Evolutionary conservation across 92 coral and sea anemone genomes (phyloP).

Genomic region (Zoanthus sansibaricus): DNA sequence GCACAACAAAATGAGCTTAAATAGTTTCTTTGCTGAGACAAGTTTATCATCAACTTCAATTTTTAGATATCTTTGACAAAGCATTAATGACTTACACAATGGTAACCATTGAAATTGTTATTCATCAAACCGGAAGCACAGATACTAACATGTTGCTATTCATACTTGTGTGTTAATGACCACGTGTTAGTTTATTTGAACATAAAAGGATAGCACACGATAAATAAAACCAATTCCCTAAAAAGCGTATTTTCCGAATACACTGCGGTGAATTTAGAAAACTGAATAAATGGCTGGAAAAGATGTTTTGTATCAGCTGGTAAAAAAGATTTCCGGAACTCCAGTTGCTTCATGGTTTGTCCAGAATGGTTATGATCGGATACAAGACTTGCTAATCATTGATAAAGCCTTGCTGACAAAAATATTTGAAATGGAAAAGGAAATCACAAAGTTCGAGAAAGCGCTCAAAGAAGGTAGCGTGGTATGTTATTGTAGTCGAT

Average conservation of each 20-base stretch:
- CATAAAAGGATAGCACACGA: background rate
- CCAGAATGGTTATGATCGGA: constrained; percentile 30
- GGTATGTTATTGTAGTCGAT: background rate
- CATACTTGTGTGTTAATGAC: constrained; percentile 16
- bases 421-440: constrained; percentile 18
- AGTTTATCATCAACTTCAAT: background rate
- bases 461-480: constrained; percentile 21
- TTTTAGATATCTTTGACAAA: constrained; percentile 13
- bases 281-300: constrained; percentile 39
- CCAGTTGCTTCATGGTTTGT: constrained; percentile 17
- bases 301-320: constrained; percentile 4
- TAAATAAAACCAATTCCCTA: background rate
- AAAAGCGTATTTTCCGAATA: background rate
- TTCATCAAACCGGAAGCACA: constrained; percentile 8
- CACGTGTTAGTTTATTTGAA: constrained; percentile 21
- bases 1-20: background rate
- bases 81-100: background rate
- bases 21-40: constrained; percentile 14
- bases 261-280: background rate
- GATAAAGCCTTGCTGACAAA: background rate
- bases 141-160: background rate
- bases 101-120: background rate
- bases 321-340: constrained; percentile 13
- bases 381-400: constrained; percentile 40
- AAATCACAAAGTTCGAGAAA: constrained; percentile 17